Conservation (phyloP, 2,888 invertebrate species). For the Parnassius glacialis region DNA sequence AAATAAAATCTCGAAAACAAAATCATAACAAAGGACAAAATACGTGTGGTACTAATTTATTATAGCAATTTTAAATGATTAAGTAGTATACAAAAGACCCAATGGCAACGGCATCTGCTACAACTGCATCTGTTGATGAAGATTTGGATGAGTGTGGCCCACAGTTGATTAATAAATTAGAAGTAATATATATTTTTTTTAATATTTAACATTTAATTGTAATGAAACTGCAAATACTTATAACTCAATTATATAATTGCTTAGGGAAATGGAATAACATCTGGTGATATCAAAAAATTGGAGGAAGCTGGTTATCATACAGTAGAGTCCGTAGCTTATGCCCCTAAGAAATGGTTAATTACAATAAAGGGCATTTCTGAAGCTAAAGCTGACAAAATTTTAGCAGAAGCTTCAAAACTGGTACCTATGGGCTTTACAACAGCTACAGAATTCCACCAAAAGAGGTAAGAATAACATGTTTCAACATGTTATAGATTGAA, state of each 20-base stretch:
- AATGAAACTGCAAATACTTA: neutral
- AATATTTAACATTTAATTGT: neutral
- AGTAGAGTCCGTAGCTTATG: constrained; percentile 96
- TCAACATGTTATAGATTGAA: neutral
- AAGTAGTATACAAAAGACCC: constrained; percentile 47
- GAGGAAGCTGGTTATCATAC: constrained; percentile 97
- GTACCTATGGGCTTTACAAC: constrained; percentile 99
- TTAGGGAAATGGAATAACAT: constrained; percentile 94
- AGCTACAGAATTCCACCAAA: constrained; percentile 97
- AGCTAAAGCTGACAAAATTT: constrained; percentile 96
- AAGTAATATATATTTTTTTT: constrained; percentile 72
- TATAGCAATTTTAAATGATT: constrained; percentile 38
- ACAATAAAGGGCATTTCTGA: constrained; percentile 97
- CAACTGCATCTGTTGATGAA: constrained; percentile 75
- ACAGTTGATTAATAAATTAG: constrained; percentile 85
- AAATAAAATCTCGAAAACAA: neutral
- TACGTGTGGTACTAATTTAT: neutral
- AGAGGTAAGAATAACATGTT: constrained; percentile 75
- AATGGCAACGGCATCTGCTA: constrained; percentile 75
- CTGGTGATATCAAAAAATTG: constrained; percentile 94
- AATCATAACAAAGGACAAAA: neutral
- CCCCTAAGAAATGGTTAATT: constrained; percentile 94
- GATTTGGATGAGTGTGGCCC: constrained; percentile 87
- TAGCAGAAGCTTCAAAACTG: constrained; percentile 93
- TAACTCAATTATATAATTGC: constrained; percentile 31